These are phyloP conservation scores for Oreochromis tanganicae DNA, from an alignment of 2,113 vertebrate species.

Conservation along the genomic window DNA sequence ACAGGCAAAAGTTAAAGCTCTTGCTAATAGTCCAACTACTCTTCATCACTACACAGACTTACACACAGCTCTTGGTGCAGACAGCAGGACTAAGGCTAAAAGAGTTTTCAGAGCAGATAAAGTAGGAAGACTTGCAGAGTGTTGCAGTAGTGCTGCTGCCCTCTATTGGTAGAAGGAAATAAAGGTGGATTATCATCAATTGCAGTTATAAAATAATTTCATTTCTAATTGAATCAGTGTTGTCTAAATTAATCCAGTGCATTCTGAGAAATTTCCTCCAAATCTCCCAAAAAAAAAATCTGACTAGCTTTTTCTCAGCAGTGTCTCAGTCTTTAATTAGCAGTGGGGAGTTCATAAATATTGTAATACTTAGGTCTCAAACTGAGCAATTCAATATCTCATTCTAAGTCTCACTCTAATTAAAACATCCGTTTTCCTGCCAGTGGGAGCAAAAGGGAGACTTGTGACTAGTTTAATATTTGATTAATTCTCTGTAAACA, in stretches of 20 bases:
- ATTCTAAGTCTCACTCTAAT: neutral
- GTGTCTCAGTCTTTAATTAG: neutral
- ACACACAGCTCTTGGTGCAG: neutral
- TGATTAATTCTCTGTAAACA: neutral
- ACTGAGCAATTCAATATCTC: neutral
- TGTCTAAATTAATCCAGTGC: neutral
- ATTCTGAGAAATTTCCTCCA: neutral
- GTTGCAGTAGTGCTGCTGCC: conserved; percentile 50
- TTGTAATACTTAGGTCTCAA: neutral
- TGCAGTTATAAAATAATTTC: neutral
- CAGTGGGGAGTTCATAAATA: conserved; percentile 10
- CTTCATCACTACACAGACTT: neutral
- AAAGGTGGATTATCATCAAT: neutral
- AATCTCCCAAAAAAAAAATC: neutral
- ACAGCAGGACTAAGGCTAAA: neutral
- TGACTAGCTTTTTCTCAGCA: neutral
- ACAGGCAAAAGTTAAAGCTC: neutral
- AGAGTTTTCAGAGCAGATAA: neutral
- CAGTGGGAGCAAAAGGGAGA: neutral
- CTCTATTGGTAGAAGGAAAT: conserved; percentile 41
- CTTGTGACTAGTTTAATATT: neutral
- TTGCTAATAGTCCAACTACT: neutral
- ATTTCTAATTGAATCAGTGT: neutral
- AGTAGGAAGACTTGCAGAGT: neutral
- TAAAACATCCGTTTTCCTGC: conserved; percentile 12